Base-by-base conservation (phyloP, 2,113 vertebrate species). In the Spea bombifrons region DNA sequence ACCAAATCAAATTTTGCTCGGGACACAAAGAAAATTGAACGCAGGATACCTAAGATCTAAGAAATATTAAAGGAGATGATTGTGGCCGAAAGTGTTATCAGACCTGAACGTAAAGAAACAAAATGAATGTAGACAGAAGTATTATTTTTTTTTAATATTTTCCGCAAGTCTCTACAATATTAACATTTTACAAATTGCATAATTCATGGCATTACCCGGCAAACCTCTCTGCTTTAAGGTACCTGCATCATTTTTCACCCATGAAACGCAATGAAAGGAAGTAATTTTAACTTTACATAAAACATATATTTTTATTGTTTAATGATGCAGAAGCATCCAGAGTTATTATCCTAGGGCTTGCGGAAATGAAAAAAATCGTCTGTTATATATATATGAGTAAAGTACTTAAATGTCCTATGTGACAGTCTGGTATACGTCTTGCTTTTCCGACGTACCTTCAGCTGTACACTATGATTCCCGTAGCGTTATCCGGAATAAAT, bases 241-340 rank as follows among this genome's bases (percentile, higher is more conserved):
- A 16, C 45, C 17, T 63, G 16, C 76, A 9, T 7, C 48, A 71
- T 71, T 64, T 71, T 16, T 64, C 68, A 71, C 63, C 55, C 76
- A 71, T 71, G 76, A 59, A 70, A 63, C 5, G 13, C 61, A 9
- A 48, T n/a, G 17, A 15, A 44, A 5, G 66, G 45, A 50, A 68
- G 47, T 48, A 5, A 45, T 59, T 49, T 77, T 70, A 76, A 47
- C 30, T n/a, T 49, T 66, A 70, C 66, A 77, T 69, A 7, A 6
- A 75, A 70, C 61, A 70, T 69, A 69, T 77, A 76, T 77, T 61
- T 70, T 70, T 30, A 59, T 77, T 77, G 66, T 77, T 69, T 77
- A 77, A 77, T 77, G 55, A 44, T 45, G 61, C 53, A 59, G 44
- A 70, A 70, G 53, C 10, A 70, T 52, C 30, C 30, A 30, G 30